Percentiles rank a stretch among this genome's conserved stretches.
Conservation (phyloP, 2,797 vertebrate genomes). For the Paratrypauchen microcephalus region DNA sequence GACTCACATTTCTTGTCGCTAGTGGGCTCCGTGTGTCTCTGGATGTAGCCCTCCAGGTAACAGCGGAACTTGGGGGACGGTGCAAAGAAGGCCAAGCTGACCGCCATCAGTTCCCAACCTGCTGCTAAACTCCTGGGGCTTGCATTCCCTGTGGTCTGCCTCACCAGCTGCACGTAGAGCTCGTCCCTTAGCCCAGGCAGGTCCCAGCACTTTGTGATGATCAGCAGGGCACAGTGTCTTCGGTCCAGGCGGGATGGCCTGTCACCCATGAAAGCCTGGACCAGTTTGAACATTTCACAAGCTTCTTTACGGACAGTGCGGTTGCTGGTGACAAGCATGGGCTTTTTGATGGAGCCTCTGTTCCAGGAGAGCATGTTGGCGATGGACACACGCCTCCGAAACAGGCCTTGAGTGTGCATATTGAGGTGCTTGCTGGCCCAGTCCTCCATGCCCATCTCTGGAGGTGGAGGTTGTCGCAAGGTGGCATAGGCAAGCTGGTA, state of each 20-base stretch:
- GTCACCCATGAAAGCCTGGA: constrained; percentile 93
- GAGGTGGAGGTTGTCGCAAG: constrained; percentile 79
- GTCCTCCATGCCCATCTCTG: constrained; percentile 85
- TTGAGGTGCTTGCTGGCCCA: constrained; percentile 93
- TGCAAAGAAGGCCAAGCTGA: constrained; percentile 89
- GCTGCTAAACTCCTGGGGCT: constrained; percentile 82
- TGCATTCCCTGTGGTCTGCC: constrained; percentile 88
- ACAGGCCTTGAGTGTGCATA: constrained; percentile 90
- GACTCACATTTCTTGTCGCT: constrained; percentile 89
- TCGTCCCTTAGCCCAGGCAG: constrained; percentile 87
- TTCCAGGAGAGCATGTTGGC: constrained; percentile 94
- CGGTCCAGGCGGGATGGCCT: constrained; percentile 84
- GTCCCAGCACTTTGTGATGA: constrained; percentile 90
- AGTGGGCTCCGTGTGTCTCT: constrained; percentile 85
- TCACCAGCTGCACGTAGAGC: constrained; percentile 88
- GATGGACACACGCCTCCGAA: constrained; percentile 87
- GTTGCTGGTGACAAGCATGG: constrained; percentile 90
- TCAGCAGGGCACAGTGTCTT: constrained; percentile 82
- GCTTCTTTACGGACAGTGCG: constrained; percentile 87
- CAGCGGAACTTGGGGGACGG: constrained; percentile 92
- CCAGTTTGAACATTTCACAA: constrained; percentile 90
- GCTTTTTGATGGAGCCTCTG: constrained; percentile 88
- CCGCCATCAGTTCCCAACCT: constrained; percentile 92
- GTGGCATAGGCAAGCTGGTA: constrained; percentile 81
- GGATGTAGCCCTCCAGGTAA: constrained; percentile 92